Conservation (phyloP, 2,113 vertebrate genomes). For the Chamaetylas fuelleborni region DNA sequence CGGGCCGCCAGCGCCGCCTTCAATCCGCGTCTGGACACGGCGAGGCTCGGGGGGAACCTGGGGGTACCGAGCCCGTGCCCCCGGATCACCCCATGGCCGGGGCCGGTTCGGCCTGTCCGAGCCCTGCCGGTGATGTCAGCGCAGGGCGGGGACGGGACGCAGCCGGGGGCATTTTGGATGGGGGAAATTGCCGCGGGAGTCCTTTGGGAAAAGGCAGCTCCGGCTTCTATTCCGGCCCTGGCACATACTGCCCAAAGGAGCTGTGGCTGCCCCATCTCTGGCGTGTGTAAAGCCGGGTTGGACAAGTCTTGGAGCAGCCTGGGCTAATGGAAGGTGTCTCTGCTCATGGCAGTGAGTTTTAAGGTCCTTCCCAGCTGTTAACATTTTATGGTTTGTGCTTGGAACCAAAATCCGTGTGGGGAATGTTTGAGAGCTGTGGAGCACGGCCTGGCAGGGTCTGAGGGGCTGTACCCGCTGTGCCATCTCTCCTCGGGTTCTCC, state of each 20-base stretch:
- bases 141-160: neutral
- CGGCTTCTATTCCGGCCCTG: neutral
- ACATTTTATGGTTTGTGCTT: neutral
- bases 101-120: neutral
- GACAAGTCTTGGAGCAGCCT: neutral
- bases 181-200: neutral
- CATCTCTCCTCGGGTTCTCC: neutral
- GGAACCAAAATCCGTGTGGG: neutral
- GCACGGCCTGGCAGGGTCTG: neutral
- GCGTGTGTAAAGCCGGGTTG: neutral
- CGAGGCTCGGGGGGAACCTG: neutral
- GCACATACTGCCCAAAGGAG: neutral
- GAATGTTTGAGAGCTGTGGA: neutral
- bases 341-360: neutral
- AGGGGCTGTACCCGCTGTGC: neutral
- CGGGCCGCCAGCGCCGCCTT: neutral
- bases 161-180: neutral
- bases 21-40: rapidly evolving
- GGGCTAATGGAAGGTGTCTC: neutral
- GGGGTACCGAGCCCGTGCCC: neutral
- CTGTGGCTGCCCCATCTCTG: neutral
- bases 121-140: neutral
- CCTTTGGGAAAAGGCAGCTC: neutral
- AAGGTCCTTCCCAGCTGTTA: neutral
- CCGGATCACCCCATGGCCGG: neutral